A percentile compares a stretch with the other conserved stretches of the same genome.
phyloP scores from a whole-genome alignment of 2,888 invertebrate species.

The Falcaria lacertinaria region DNA sequence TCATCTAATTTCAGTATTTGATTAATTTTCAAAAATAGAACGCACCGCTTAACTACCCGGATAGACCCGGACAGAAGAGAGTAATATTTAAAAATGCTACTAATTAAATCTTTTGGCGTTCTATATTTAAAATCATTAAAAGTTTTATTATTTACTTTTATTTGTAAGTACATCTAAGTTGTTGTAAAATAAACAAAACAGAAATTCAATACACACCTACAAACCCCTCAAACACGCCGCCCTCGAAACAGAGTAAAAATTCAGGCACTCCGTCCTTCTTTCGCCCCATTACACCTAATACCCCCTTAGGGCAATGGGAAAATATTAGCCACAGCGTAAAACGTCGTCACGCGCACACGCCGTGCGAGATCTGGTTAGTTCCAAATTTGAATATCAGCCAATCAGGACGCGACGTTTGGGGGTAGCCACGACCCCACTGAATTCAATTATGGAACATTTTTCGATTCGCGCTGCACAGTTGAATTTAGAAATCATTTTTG shows the following conservation, averaged over 20 bases:
- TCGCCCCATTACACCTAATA: conserved; percentile 48
- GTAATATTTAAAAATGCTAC: too few species aligned
- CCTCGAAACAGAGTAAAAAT: conserved; percentile 17
- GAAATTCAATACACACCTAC: conserved; percentile 1
- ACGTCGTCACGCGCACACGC: conserved; percentile 59
- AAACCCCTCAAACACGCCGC: conserved; percentile 1
- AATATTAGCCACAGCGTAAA: conserved; percentile 71
- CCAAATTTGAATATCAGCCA: conserved; percentile 77
- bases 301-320: conserved; percentile 53
- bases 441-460: conserved; percentile 58
- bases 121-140: too few species aligned
- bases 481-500: conserved; percentile 25
- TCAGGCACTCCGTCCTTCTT: conserved; percentile 62
- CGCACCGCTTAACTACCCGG: too few species aligned
- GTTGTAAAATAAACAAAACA: background rate
- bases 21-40: too few species aligned
- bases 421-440: conserved; percentile 50
- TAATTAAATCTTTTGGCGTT: too few species aligned
- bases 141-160: too few species aligned
- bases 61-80: too few species aligned
- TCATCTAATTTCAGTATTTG: too few species aligned
- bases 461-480: conserved; percentile 29
- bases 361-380: conserved; percentile 59
- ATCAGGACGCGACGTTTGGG: conserved; percentile 58
- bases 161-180: too few species aligned